Base-by-base conservation (phyloP, 2,113 vertebrate genomes). In the Neopipo cinnamomea region DNA sequence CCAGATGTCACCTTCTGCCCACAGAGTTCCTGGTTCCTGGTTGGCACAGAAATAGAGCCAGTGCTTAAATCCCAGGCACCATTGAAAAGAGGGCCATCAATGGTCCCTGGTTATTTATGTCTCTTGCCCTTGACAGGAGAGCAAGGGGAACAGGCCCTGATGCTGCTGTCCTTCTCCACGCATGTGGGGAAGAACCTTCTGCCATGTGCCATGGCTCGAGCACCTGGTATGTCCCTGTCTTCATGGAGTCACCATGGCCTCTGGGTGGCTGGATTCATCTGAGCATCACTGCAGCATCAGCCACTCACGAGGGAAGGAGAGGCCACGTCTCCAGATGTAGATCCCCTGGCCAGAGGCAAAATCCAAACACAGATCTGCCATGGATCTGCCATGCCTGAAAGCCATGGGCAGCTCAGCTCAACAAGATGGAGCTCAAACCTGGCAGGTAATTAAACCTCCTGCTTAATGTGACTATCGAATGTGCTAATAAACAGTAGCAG, bases 381-480 rank as follows among this genome's bases (percentile, higher is more conserved):
- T n/a, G n/a, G n/a, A n/a, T n/a, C n/a, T n/a, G n/a, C n/a, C n/a
- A n/a, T n/a, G n/a, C 21, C 31, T 53, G 33, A 50, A 90, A 93
- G 25, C 63, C 30, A 49, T 11, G 20, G n/a, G 53, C 78, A 87
- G 35, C 42, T 65, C 65, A 72, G 62, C 31, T 61, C 30, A 85
- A 47, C 10, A 80, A 80, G 75, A 92, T 33, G 17, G 21, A 95
- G 55, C 72, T 88, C 50, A 80, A 78, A 82, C 11, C 28, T 77
- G 47, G 83, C 72, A 95, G 80, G 35, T 92, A 89, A 93, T 93
- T 93, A 96, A 95, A 89, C 35, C 42, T 52, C 47, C 61, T n/a
- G 7, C 39, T 93, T 97, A 93, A 95, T 59, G 63, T 93, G 50
- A 31, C 79, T 55, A 14, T 33, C 86, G 75, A 86, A 92, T 14